A percentile compares a stretch with the other conserved stretches of the same genome.
phyloP scores from a whole-genome alignment of 2,113 vertebrate genomes.

The Numida meleagris region DNA sequence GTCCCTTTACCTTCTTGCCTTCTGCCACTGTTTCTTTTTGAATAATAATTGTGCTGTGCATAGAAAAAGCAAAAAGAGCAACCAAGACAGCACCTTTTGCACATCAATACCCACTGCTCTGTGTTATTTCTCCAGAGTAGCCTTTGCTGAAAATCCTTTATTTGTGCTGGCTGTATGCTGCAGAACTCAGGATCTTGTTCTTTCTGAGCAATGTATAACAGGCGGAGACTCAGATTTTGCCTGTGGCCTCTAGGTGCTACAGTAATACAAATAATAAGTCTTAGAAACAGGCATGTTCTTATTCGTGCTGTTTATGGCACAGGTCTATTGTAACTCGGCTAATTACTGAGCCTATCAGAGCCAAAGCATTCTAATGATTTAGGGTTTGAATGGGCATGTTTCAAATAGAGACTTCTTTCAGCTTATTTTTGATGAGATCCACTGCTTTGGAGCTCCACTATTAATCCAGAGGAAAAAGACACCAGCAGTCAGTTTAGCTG shows the following conservation, averaged over 20 bases:
- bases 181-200: neutral
- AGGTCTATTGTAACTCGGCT: neutral
- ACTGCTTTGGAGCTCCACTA: constrained; percentile 46
- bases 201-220: neutral
- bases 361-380: neutral
- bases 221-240: neutral
- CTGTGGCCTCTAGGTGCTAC: constrained; percentile 53
- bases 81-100: neutral
- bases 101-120: neutral
- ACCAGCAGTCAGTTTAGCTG: constrained; percentile 17
- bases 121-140: neutral
- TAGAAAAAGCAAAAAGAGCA: neutral
- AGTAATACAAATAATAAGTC: constrained; percentile 53
- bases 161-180: neutral
- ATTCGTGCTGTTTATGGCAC: constrained; percentile 1
- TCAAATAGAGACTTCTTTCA: constrained; percentile 45
- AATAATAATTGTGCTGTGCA: neutral
- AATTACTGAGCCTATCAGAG: neutral
- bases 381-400: neutral
- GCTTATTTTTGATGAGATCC: constrained; percentile 54
- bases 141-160: neutral
- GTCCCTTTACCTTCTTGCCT: neutral
- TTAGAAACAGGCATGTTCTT: neutral
- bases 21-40: neutral
- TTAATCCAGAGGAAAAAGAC: constrained; percentile 61